These are phyloP conservation scores for Blastobasis lacticolella DNA, from an alignment of 2,888 invertebrate genomes.

Conservation along the genomic window DNA sequence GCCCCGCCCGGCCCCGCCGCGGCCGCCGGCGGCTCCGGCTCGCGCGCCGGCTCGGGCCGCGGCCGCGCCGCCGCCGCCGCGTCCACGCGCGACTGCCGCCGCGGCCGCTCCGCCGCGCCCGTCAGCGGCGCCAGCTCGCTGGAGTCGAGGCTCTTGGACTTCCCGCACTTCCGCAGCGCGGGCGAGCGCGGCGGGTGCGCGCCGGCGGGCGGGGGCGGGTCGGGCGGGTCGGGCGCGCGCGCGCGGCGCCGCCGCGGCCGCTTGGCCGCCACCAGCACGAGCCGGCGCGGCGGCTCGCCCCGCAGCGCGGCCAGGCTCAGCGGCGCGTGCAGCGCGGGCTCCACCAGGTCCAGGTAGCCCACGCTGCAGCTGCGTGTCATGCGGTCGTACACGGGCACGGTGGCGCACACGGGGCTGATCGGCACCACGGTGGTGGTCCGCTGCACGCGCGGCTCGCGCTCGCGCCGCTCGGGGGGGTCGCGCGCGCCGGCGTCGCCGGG, in stretches of 20 bases:
- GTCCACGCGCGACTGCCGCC: constrained; percentile 26
- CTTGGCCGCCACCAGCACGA: constrained; percentile 83
- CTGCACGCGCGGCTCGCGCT: constrained; percentile 37
- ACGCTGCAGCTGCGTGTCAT: constrained; percentile 92
- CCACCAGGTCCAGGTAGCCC: constrained; percentile 89
- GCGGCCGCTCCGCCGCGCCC: constrained; percentile 66
- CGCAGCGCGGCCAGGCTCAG: constrained; percentile 81
- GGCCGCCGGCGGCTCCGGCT: constrained; percentile 71
- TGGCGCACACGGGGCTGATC: constrained; percentile 75
- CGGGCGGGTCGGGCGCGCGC: constrained; percentile 82
- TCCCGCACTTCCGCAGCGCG: constrained; percentile 80
- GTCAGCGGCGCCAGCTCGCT: constrained; percentile 85
- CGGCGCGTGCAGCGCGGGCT: constrained; percentile 82
- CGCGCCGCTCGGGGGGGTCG: constrained; percentile 35
- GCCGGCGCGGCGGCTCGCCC: constrained; percentile 83
- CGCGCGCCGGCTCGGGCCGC: constrained; percentile 50
- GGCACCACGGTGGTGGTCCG: constrained; percentile 78
- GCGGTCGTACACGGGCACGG: constrained; percentile 70
- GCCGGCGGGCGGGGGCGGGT: constrained; percentile 63
- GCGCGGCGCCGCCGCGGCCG: constrained; percentile 74
- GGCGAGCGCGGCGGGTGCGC: constrained; percentile 59
- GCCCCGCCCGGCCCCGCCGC: constrained; percentile 60
- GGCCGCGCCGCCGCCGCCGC: constrained; percentile 24
- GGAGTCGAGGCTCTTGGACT: constrained; percentile 89
- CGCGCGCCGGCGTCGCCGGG: constrained; percentile 41